Base-by-base conservation (phyloP, 2,888 invertebrate species). In the Selenia dentaria region DNA sequence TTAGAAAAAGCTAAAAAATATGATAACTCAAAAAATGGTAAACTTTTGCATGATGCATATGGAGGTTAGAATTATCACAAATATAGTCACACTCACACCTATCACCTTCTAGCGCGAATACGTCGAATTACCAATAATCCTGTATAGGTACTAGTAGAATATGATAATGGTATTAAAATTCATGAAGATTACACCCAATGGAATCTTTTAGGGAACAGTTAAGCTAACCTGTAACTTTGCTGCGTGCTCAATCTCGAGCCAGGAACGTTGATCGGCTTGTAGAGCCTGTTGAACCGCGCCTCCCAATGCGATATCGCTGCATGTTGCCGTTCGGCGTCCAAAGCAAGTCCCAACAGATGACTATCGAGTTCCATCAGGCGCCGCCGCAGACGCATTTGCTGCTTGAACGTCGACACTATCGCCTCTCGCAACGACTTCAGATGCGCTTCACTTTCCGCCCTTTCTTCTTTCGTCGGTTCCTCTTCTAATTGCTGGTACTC, bases 361-460 rank as follows among this genome's bases (percentile, higher is more conserved):
- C 97, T 97, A 79, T 98, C 98, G 6, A 98, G 92, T 75, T 98
- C 97, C 93, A 98, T 95, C 14, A 99, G 87, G 38, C 96, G 94
- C 20, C 96, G 92, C 61, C 98, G 92, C 22, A 98, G 84, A 53
- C 96, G 94, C 97, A 98, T 98, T 81, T 98, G 98, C 59, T 97
- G 97, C 70, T 97, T 96, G 77, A 98, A 98, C 0, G 96, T 96
- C 0, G 95, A 93, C 2, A 98, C 95, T 29, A 98, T 96, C 62
- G 97, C 95, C 64, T 97, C 96, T 25, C 97, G 93, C 12, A 98
- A 81, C 13, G 93, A 92, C 54, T 94, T 92, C 6, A 95, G 80
- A 60, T 93, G 93, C 0, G 85, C 79, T 31, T 85, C 76, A 44
- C 57, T 84, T 55, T 78, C 79, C 20, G 76, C 76, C 5, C 74